phyloP scores from a whole-genome alignment of 2,797 vertebrate genomes.

The Coracias cyanogaster region DNA sequence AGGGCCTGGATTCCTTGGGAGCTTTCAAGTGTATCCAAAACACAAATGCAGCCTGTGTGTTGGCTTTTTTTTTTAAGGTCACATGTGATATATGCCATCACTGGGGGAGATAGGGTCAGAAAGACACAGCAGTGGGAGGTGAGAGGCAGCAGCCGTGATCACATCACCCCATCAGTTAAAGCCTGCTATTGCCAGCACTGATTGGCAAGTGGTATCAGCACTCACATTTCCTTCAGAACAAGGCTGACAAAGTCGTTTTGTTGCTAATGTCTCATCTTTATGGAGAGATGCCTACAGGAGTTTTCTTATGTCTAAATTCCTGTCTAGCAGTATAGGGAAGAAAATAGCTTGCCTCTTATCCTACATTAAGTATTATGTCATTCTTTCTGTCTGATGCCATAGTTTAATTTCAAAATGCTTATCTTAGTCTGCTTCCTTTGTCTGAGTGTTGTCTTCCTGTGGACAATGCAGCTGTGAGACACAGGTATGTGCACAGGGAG shows the following conservation, averaged over 20 bases:
- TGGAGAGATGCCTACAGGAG: background rate
- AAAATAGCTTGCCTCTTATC: background rate
- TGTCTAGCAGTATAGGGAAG: background rate
- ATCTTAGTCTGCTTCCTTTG: background rate
- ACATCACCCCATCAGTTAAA: background rate
- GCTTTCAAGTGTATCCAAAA: conserved; percentile 30
- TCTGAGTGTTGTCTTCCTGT: background rate
- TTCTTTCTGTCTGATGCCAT: background rate
- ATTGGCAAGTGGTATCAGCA: background rate
- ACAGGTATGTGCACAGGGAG: background rate
- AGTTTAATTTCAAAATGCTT: background rate
- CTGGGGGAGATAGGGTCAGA: background rate
- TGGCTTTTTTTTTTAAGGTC: background rate
- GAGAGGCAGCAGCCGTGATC: background rate
- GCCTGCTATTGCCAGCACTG: background rate
- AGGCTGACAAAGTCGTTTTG: background rate
- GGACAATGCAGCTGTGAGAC: background rate
- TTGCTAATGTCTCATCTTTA: background rate
- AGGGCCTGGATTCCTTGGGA: conserved; percentile 13
- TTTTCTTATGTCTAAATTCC: background rate
- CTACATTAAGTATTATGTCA: background rate
- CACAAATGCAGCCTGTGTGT: background rate
- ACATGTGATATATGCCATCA: background rate
- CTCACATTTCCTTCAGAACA: background rate
- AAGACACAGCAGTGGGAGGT: background rate